Evolutionary conservation across 2,113 vertebrate species (phyloP), one percentile per base, ranked within the genome.

Genomic region (Halichoeres trimaculatus): DNA sequence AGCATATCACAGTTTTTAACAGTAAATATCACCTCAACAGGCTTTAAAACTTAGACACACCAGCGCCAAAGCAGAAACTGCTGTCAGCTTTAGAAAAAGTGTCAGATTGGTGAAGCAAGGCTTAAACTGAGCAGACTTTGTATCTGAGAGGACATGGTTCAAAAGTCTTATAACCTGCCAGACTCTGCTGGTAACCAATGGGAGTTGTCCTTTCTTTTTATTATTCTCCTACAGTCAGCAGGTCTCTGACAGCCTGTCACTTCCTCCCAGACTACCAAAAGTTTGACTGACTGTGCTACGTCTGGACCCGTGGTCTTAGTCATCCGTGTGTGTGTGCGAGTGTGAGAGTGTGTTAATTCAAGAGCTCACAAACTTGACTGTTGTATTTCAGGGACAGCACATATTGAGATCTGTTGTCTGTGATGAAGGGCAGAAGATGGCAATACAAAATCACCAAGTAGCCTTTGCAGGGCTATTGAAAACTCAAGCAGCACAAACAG

Each of bases 151-250:
- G 56, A 34, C 58, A 56, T 55, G 70, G 61, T 88, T 83, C 61
- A 78, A 50, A 83, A 65, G 75, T 69, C 68, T 53, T 59, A 48
- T 78, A 75, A 85, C 65, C 87, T 84, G 82, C 64, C 82, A 72
- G 53, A 77, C 74, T 56, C 23, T 23, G 43, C 51, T 59, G 41
- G 30, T 43, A 75, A 65, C 77, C 53, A 47, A 43, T 62, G 74
- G 81, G 74, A 81, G 62, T 53, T 71, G 59, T 67, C 40, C 55
- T 19, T 13, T 20, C 71, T 80, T 52, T n/a, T 87, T 85, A 57
- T 48, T 83, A 85, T 89, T 89, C 80, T 74, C 45, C 35, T 24
- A 47, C 78, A 82, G 83, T 85, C 83, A 74, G 78, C 74, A 81
- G 58, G 66, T 75, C 63, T 66, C 62, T 87, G 85, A 89, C 85